Conservation (phyloP, 2,888 invertebrate genomes). For the Trypoxylon attenuatum region DNA sequence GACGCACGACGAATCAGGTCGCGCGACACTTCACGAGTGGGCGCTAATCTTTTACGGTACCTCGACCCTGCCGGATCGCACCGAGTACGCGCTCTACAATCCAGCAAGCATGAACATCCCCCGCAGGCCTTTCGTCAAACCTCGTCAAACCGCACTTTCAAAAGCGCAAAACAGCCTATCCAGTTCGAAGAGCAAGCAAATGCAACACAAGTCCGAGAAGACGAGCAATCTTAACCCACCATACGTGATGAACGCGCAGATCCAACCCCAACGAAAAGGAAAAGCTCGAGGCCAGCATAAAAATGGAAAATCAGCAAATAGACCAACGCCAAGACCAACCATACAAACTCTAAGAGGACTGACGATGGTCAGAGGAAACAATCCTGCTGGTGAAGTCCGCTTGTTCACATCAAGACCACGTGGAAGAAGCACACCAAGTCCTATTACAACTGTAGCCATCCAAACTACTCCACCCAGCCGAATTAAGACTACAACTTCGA, state of each 20-base stretch:
- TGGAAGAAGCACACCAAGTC: slow-evolving; percentile 61
- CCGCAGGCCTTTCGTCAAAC: slow-evolving; percentile 63
- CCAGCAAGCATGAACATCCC: slow-evolving; percentile 61
- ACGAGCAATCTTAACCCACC: slow-evolving; percentile 68
- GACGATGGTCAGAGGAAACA: slow-evolving; percentile 66
- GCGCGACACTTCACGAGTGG: slow-evolving; percentile 94
- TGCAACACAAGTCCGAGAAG: slow-evolving; percentile 78
- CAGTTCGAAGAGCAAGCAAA: slow-evolving; percentile 74
- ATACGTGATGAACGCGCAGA: slow-evolving; percentile 59
- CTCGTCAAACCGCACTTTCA: slow-evolving; percentile 61
- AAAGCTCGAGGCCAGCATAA: slow-evolving; percentile 68
- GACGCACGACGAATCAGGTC: slow-evolving; percentile 78
- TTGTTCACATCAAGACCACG: slow-evolving; percentile 58
- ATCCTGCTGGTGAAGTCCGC: slow-evolving; percentile 51
- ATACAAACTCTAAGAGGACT: slow-evolving; percentile 77
- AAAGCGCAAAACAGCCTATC: slow-evolving; percentile 60
- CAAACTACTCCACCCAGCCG: slow-evolving; percentile 20
- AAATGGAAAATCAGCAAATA: slow-evolving; percentile 65
- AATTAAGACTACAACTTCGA: slow-evolving; percentile 22
- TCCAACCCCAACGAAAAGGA: slow-evolving; percentile 61
- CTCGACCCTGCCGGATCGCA: slow-evolving; percentile 75
- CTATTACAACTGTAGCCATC: slow-evolving; percentile 46
- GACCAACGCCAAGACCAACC: slow-evolving; percentile 76
- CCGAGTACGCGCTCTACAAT: slow-evolving; percentile 66
- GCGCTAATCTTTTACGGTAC: slow-evolving; percentile 95